Base-by-base conservation (phyloP, 2,888 invertebrate genomes). In the Nebria salina region DNA sequence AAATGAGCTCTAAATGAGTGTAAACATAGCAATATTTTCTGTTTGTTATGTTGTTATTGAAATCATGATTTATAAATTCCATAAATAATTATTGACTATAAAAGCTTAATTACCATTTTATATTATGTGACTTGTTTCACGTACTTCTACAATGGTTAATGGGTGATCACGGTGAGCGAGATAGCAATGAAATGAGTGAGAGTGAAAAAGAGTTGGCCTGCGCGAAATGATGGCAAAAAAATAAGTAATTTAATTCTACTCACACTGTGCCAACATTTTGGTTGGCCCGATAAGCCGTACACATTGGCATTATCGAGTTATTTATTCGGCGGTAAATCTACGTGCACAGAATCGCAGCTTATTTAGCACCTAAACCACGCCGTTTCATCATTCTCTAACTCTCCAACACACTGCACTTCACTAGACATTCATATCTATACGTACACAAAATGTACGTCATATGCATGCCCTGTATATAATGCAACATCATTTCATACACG, bases 301-400 rank as follows among this genome's bases (percentile, higher is more conserved):
- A 73, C 81, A 81, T 81, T 54, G 80, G 75, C 75, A 80, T 80
- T 80, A 81, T 81, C 81, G 81, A 76, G 81, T 81, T 81, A 81
- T 81, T 81, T 81, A 81, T 81, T 81, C 81, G 72, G 43, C 65
- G 73, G 76, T 76, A 76, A 76, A 81, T 76, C 76, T 76, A 81
- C 81, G 81, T 81, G 81, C 75, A 54, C 80, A 72, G 80, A 75
- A 81, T 81, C 72, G 54, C 20, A 41, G 68, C n/a, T 68, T 75
- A 75, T 80, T 75, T 75, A 70, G 65, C 80, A 70, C 75, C 80
- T 75, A 74, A 54, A 54, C 54, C 54, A 54, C 72, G 25, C 20
- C 25, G 26, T 34, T 26, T 20, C 70, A n/a, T 26, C 70, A 25
- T 26, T 20, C 20, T 5, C 20, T 13, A 3, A 20, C 20, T 25